Conservation (phyloP, 1,140 invertebrate species). For the Galleria mellonella region DNA sequence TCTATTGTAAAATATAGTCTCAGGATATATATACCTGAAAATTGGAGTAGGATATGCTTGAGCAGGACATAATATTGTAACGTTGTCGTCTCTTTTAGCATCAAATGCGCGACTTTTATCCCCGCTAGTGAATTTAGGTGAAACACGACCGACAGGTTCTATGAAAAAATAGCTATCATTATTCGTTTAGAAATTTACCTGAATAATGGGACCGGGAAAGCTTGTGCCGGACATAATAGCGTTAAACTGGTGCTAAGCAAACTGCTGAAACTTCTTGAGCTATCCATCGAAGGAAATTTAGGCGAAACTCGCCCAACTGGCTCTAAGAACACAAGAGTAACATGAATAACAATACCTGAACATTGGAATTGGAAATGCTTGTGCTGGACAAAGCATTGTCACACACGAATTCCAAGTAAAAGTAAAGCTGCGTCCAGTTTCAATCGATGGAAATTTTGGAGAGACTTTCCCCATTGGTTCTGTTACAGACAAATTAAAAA, state of each 20-base stretch:
- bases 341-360: slow-evolving; percentile 59
- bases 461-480: slow-evolving; percentile 76
- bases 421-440: slow-evolving; percentile 76
- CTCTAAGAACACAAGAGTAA: slow-evolving; percentile 74
- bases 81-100: slow-evolving; percentile 67
- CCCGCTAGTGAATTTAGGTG: slow-evolving; percentile 83
- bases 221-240: slow-evolving; percentile 79
- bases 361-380: slow-evolving; percentile 77
- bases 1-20: slow-evolving; percentile 62
- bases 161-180: slow-evolving; percentile 34
- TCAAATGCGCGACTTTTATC: slow-evolving; percentile 79
- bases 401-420: slow-evolving; percentile 57
- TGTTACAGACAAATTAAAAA: slow-evolving; percentile 49
- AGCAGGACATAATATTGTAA: slow-evolving; percentile 81
- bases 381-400: slow-evolving; percentile 77
- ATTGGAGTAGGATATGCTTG: slow-evolving; percentile 82
- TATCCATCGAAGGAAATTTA: slow-evolving; percentile 78
- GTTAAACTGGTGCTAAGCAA: slow-evolving; percentile 75
- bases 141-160: slow-evolving; percentile 86
- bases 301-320: slow-evolving; percentile 82
- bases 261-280: slow-evolving; percentile 79
- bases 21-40: slow-evolving; percentile 80
- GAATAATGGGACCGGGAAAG: slow-evolving; percentile 79
- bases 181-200: slow-evolving; percentile 73
- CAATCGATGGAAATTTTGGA: slow-evolving; percentile 75